Conservation (phyloP, 2,113 vertebrate species). For the Dipodomys merriami region DNA sequence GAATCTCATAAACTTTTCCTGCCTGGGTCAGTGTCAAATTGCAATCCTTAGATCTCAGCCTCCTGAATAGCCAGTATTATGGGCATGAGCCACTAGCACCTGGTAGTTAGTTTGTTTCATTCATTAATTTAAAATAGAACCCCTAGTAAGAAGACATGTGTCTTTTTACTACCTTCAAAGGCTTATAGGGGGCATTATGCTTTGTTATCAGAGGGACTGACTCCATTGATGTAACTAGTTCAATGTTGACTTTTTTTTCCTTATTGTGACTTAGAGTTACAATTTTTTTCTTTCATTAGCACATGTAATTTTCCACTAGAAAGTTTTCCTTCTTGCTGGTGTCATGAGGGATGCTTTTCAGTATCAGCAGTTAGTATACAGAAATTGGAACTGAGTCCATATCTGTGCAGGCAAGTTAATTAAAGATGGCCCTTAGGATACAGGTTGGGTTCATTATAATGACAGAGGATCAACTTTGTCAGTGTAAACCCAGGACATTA, state of each 20-base stretch:
- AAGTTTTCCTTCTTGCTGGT: background rate
- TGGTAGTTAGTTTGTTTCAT: too few relatives aligned
- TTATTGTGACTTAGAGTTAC: conserved; percentile 12
- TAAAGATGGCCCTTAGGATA: background rate
- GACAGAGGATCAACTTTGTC: background rate
- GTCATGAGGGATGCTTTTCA: background rate
- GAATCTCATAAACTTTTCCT: too few relatives aligned
- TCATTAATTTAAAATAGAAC: too few relatives aligned
- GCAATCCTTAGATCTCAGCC: too few relatives aligned
- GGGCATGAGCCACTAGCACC: too few relatives aligned
- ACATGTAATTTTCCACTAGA: conserved; percentile 11
- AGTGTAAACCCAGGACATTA: background rate
- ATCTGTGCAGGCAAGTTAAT: background rate
- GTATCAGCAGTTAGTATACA: background rate
- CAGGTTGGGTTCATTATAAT: background rate
- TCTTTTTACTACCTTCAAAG: background rate
- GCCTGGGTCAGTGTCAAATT: too few relatives aligned
- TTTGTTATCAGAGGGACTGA: background rate
- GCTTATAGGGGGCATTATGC: background rate
- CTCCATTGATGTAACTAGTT: background rate
- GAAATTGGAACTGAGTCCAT: background rate
- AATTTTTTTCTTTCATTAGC: background rate
- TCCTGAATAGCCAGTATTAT: too few relatives aligned
- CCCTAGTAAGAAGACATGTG: too few relatives aligned
- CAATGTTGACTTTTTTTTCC: background rate